A percentile compares a stretch with the other conserved stretches of the same genome.
Evolutionary conservation across 2,888 invertebrate species (phyloP).

Genomic region (Byasa hedistus): DNA sequence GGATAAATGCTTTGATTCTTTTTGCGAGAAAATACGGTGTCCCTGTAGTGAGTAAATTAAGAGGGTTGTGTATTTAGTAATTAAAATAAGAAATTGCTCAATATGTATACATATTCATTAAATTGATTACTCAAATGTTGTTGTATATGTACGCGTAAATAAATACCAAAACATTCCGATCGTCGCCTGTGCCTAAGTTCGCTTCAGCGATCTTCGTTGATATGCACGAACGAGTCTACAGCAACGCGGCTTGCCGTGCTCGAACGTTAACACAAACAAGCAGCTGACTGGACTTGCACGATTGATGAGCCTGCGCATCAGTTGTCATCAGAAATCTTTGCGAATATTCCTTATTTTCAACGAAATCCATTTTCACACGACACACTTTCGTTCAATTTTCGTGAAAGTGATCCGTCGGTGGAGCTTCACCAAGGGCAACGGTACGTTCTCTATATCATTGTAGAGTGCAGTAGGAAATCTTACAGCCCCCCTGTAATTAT

Average conservation of each 20-base stretch:
- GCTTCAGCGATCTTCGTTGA: slow-evolving; percentile 45
- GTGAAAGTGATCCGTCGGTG: slow-evolving; percentile 75
- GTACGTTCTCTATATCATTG: slow-evolving; percentile 66
- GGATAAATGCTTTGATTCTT: too few species aligned
- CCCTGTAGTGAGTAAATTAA: too few species aligned
- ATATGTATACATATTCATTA: neutral
- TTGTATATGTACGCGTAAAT: neutral
- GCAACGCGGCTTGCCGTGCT: slow-evolving; percentile 44
- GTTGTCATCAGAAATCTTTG: slow-evolving; percentile 58
- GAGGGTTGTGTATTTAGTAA: too few species aligned
- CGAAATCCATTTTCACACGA: slow-evolving; percentile 65
- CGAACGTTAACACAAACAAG: slow-evolving; percentile 49
- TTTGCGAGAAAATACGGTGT: too few species aligned
- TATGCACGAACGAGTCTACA: slow-evolving; percentile 49
- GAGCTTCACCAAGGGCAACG: slow-evolving; percentile 65
- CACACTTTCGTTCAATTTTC: slow-evolving; percentile 75
- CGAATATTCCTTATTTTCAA: slow-evolving; percentile 52
- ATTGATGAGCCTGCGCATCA: slow-evolving; percentile 54
- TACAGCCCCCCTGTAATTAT: slow-evolving; percentile 65
- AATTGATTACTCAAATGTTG: neutral
- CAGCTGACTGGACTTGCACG: slow-evolving; percentile 43
- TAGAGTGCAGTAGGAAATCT: slow-evolving; percentile 40
- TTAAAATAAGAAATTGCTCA: neutral
- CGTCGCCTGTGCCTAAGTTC: slow-evolving; percentile 32
- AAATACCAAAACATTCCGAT: slow-evolving; percentile 17